phyloP scores from a whole-genome alignment of 2,797 vertebrate species.

The Sebastes vulpes region DNA sequence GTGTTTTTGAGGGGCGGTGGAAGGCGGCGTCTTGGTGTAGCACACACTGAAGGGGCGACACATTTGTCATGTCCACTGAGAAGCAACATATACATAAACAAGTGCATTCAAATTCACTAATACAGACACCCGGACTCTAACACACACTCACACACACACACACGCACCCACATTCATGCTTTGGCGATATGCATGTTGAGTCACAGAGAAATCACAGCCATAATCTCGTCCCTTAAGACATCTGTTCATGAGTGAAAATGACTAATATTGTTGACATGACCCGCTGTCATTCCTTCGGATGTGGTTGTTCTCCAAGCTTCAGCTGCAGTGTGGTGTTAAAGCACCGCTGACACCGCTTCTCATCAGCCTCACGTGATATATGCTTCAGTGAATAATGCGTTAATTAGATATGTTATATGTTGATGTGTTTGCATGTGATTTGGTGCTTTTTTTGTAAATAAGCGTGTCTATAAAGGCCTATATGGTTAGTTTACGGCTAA shows the following conservation, averaged over 20 bases:
- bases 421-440: constrained; percentile 4
- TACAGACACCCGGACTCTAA: constrained; percentile 40
- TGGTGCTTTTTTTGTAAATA: constrained; percentile 7
- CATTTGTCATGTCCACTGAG: constrained; percentile 87
- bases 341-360: constrained; percentile 33
- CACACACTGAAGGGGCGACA: constrained; percentile 74
- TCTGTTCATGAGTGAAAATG: constrained; percentile 68
- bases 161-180: neutral
- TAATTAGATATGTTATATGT: constrained; percentile 26
- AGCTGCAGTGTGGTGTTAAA: constrained; percentile 35
- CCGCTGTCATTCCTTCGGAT: constrained; percentile 51
- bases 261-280: constrained; percentile 64
- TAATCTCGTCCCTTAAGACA: constrained; percentile 62
- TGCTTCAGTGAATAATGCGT: constrained; percentile 38
- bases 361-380: constrained; percentile 30
- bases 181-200: constrained; percentile 59
- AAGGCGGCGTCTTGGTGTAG: constrained; percentile 62
- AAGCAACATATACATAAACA: constrained; percentile 78
- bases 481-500: neutral
- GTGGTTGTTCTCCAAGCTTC: constrained; percentile 40
- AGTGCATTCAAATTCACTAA: constrained; percentile 70
- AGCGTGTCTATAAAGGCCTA: constrained; percentile 4
- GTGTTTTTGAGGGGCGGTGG: constrained; percentile 47
- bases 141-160: neutral
- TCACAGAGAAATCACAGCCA: constrained; percentile 60